These are phyloP conservation scores for Vulpes lagopus DNA, from an alignment of 2,113 vertebrate species.

Conservation along the genomic window DNA sequence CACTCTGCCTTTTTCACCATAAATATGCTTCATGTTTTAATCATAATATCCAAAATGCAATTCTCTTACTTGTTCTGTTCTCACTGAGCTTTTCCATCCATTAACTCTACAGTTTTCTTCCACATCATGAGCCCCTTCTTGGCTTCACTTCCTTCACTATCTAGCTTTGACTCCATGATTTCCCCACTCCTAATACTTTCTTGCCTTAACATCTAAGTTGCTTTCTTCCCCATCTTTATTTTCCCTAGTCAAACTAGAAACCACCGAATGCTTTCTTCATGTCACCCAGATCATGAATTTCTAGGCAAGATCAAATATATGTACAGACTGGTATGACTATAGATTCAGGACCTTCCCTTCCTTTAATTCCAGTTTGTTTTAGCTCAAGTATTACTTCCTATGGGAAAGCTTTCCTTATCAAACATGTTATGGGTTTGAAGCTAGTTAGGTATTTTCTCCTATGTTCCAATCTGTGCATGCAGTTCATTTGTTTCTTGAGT, in stretches of 20 bases:
- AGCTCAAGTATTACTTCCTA: background rate
- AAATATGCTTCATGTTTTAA: background rate
- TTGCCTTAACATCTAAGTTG: background rate
- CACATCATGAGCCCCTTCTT: background rate
- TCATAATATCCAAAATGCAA: background rate
- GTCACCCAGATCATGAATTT: background rate
- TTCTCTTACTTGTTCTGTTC: background rate
- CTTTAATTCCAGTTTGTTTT: background rate
- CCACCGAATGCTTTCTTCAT: background rate
- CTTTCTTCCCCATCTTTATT: background rate
- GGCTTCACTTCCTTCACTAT: background rate
- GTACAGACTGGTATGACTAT: background rate
- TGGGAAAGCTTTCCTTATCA: background rate
- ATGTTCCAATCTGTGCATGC: background rate
- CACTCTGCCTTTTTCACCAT: background rate
- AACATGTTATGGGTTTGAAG: background rate
- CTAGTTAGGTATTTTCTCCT: background rate
- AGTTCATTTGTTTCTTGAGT: background rate
- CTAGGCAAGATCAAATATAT: background rate
- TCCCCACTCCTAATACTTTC: background rate
- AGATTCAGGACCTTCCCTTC: background rate
- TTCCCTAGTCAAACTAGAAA: background rate
- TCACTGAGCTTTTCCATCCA: background rate
- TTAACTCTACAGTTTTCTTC: background rate
- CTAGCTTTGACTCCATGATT: background rate